These are phyloP conservation scores for Agelastica alni DNA, from an alignment of 2,888 invertebrate species.

Conservation along the genomic window DNA sequence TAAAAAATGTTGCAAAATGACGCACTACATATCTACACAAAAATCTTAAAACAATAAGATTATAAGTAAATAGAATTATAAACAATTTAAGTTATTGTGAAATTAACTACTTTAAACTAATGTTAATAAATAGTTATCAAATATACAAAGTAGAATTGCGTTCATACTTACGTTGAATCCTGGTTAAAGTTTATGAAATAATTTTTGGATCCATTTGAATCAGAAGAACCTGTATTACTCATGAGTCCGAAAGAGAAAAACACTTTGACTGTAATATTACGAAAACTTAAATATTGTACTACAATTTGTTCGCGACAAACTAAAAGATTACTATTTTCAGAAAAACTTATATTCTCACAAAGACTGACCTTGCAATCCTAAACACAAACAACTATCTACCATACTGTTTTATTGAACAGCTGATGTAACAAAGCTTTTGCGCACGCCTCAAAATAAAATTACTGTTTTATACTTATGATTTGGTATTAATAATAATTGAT, in stretches of 20 bases:
- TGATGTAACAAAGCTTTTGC: constrained; percentile 33
- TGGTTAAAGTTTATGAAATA: constrained; percentile 97
- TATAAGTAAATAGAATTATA: no score
- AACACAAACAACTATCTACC: constrained; percentile 44
- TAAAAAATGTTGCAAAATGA: constrained; percentile 11
- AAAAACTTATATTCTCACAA: constrained; percentile 62
- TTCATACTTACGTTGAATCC: constrained; percentile 94
- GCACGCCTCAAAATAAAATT: constrained; percentile 19
- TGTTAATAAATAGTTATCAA: no score
- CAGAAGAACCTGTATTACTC: constrained; percentile 81
- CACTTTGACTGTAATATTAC: constrained; percentile 49
- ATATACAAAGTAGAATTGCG: no score
- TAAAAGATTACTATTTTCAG: constrained; percentile 36
- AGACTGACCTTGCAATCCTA: constrained; percentile 65
- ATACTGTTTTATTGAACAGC: constrained; percentile 48
- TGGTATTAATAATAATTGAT: no score
- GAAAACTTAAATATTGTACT: neutral
- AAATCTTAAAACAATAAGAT: no score
- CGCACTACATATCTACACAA: constrained; percentile 13
- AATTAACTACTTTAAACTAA: no score
- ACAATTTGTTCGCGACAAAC: constrained; percentile 12
- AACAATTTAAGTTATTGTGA: no score
- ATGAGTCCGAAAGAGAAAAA: constrained; percentile 64
- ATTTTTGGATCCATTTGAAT: constrained; percentile 76
- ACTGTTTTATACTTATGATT: no score